Conservation (phyloP, 1,140 invertebrate species). For the Drosophila truncata region DNA sequence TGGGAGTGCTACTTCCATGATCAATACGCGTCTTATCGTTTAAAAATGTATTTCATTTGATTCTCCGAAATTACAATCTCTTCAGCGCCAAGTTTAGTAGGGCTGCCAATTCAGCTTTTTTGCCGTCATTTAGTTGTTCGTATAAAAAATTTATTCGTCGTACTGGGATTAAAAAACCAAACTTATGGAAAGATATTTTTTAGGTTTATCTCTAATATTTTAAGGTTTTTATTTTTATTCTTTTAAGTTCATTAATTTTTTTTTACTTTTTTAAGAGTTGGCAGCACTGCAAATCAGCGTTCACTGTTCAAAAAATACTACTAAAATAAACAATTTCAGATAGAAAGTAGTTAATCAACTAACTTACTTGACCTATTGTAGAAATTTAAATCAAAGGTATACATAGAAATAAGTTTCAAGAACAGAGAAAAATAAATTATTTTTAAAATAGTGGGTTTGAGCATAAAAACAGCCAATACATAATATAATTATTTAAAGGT, state of each 20-base stretch:
- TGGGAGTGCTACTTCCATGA: slow-evolving; percentile 53
- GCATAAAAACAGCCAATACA: background rate
- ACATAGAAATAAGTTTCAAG: background rate
- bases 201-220: background rate
- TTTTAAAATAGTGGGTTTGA: slow-evolving; percentile 6
- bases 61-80: slow-evolving; percentile 24
- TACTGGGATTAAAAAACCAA: background rate
- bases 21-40: slow-evolving; percentile 28
- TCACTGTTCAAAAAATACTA: background rate
- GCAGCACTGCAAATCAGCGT: background rate
- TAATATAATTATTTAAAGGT: too few species aligned
- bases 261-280: background rate
- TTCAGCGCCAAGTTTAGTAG: background rate
- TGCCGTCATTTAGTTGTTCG: background rate
- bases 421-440: background rate
- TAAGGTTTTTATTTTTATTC: background rate
- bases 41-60: slow-evolving; percentile 32
- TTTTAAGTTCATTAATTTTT: background rate
- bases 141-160: background rate
- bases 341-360: background rate
- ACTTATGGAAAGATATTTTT: background rate
- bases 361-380: background rate
- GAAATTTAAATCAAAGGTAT: background rate
- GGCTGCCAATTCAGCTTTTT: background rate
- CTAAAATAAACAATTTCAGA: background rate